Evolutionary conservation across 2,797 vertebrate species (phyloP).

Genomic region (Chlorospingus semifuscus): DNA sequence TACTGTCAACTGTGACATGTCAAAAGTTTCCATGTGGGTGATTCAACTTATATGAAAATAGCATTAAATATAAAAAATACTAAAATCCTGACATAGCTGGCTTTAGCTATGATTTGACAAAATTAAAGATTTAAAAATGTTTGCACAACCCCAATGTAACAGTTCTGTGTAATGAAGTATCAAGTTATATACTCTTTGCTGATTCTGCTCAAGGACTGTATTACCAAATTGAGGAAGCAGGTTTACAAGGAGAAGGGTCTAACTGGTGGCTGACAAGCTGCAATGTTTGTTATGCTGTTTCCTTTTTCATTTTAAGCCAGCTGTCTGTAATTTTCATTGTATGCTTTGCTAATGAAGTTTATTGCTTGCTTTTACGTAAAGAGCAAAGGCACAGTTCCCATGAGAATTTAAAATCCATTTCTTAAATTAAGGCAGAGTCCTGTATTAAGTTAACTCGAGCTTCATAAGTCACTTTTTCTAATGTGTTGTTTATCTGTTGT

Average conservation of each 20-base stretch:
- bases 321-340: slow-evolving; percentile 56
- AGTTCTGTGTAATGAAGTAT: background rate
- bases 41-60: background rate
- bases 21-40: background rate
- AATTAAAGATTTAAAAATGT: background rate
- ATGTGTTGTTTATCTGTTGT: slow-evolving; percentile 49
- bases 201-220: background rate
- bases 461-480: slow-evolving; percentile 47
- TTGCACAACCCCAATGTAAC: background rate
- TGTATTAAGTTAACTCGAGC: slow-evolving; percentile 17
- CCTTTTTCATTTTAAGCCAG: slow-evolving; percentile 58
- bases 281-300: slow-evolving; percentile 42
- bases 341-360: slow-evolving; percentile 52
- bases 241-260: slow-evolving; percentile 31
- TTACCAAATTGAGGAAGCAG: background rate
- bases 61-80: background rate
- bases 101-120: background rate
- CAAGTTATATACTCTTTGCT: slow-evolving; percentile 21
- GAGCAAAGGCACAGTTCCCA: slow-evolving; percentile 17
- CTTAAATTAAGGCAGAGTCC: slow-evolving; percentile 58
- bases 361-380: slow-evolving; percentile 35
- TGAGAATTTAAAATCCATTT: slow-evolving; percentile 29
- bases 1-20: background rate
- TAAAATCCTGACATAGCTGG: background rate
- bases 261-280: slow-evolving; percentile 36